Conservation (phyloP, 1,140 invertebrate genomes). For the Brachionus asplanchnoidis region DNA sequence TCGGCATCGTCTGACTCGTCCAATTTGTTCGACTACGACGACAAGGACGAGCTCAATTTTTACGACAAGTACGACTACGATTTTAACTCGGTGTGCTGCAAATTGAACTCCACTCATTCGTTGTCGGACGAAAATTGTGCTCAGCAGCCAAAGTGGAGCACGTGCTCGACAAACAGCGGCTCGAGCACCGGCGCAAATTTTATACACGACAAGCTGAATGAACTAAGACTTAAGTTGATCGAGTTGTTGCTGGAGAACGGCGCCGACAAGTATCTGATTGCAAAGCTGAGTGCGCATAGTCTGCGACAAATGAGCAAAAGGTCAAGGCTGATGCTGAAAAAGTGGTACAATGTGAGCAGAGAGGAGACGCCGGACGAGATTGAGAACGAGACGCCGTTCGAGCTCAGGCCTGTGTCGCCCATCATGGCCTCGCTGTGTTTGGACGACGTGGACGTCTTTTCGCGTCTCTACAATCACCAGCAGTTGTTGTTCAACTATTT, state of each 20-base stretch:
- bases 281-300: not conserved
- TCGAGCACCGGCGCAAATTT: not conserved
- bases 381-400: not conserved
- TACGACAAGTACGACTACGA: slow-evolving; percentile 35
- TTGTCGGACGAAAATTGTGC: not conserved
- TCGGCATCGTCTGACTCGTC: not conserved
- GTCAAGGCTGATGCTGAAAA: not conserved
- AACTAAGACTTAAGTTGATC: not conserved
- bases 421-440: slow-evolving; percentile 30
- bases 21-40: slow-evolving; percentile 28
- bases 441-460: slow-evolving; percentile 25
- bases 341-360: not conserved
- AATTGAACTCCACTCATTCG: not conserved
- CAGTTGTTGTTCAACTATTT: slow-evolving; percentile 23
- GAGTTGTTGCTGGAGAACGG: not conserved
- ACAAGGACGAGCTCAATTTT: slow-evolving; percentile 11
- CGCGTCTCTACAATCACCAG: slow-evolving; percentile 19
- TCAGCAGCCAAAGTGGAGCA: not conserved
- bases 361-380: not conserved
- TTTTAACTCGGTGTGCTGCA: not conserved
- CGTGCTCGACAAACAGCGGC: not conserved
- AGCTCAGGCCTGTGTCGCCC: not conserved
- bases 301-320: not conserved
- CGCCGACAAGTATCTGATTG: slow-evolving; percentile 16
- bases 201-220: not conserved